Evolutionary conservation across 2,888 invertebrate genomes (phyloP), one percentile per base, ranked within the genome.

Genomic region (Hanleya hanleyi): DNA sequence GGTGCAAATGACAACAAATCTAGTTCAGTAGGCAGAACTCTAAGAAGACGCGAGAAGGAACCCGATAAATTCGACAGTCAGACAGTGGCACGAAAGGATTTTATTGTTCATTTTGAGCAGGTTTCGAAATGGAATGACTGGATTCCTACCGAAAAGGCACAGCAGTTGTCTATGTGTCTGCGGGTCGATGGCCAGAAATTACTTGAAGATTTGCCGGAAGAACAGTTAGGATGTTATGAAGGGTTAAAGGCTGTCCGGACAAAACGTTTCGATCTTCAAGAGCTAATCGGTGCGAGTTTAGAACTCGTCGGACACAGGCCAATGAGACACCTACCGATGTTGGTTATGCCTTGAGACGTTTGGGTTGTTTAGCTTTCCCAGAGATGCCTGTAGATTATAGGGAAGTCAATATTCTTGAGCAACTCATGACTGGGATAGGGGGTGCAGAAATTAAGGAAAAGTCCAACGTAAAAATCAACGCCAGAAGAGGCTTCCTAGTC

Each of bases 221-320:
- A 22, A 5, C 33, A 15, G 7, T 7, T 62, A 18, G 12, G 32
- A 32, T 9, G 32, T 12, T 62, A 62, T 32, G 62, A 32, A 32
- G 9, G 9, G 7, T 22, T 62, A 33, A 35, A 33, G 22, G 26
- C 62, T 5, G 33, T 33, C 7, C 32, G 22, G 33, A 32, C 33
- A 7, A 62, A 9, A 62, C 15, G 62, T 7, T 62, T 62, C 33
- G 22, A 62, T 15, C 62, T 22, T 6, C 33, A 32, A 15, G 62
- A 62, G 15, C 15, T 6, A 6, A 32, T 33, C 33, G 32, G 9
- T 62, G 62, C 12, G 62, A 75, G 35, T 75, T 75, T 41, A 29
- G 72, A 6, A 22, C 32, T 12, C 32, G 62, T 9, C 22, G 7
- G 33, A 12, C 32, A 7, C 32, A 5, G 32, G 33, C 33, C 22